A percentile compares a stretch with the other conserved stretches of the same genome.
Conservation (phyloP, 2,797 vertebrate species). For the Hemibagrus guttatus region DNA sequence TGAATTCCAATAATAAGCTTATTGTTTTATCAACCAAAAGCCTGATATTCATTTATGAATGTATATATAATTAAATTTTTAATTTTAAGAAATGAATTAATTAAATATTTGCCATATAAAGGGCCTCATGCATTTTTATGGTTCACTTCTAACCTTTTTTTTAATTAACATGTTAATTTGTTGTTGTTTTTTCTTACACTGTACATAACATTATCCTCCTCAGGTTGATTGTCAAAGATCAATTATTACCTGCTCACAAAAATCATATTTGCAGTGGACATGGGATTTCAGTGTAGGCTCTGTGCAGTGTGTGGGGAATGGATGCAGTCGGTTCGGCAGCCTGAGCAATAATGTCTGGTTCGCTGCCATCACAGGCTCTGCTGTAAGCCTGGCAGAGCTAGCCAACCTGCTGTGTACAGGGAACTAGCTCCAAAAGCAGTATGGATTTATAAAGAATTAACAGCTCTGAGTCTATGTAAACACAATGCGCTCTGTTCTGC, state of each 20-base stretch:
- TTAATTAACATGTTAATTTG: background rate
- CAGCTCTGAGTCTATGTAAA: conserved; percentile 54
- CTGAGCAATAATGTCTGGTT: conserved; percentile 54
- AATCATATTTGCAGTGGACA: conserved; percentile 53
- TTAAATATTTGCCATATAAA: background rate
- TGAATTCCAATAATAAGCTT: background rate
- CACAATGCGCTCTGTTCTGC: conserved; percentile 45
- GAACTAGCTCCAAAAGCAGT: conserved; percentile 42
- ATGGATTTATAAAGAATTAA: conserved; percentile 55
- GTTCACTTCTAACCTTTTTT: background rate
- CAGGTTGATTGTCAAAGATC: conserved; percentile 30
- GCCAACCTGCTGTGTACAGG: conserved; percentile 46
- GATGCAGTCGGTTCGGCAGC: conserved; percentile 43
- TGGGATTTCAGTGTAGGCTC: conserved; percentile 48
- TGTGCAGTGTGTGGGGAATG: conserved; percentile 41
- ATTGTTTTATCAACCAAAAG: background rate
- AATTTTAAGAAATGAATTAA: background rate
- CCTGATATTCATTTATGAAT: background rate
- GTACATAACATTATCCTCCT: conserved; percentile 13
- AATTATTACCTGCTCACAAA: conserved; percentile 41
- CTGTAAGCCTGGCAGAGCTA: conserved; percentile 58
- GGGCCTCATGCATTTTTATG: background rate
- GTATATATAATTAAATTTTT: background rate
- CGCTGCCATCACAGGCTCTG: conserved; percentile 54
- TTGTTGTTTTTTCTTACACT: background rate